Evolutionary conservation across 2,113 vertebrate species (phyloP).

Genomic region (Empidonax traillii): DNA sequence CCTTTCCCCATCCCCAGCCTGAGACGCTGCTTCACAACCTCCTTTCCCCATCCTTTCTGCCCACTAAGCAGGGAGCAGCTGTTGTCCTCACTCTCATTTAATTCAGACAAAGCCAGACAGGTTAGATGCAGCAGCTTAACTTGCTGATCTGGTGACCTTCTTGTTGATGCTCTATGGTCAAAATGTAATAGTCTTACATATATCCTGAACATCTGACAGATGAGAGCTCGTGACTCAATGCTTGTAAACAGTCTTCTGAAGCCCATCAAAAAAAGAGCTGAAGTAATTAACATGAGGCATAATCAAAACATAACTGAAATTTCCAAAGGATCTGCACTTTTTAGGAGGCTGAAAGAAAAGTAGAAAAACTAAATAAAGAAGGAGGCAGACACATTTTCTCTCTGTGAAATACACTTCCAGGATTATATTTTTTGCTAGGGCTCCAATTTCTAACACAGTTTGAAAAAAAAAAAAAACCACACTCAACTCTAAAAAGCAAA

Average conservation of each 20-base stretch:
- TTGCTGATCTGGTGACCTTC: background rate
- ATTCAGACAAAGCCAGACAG: background rate
- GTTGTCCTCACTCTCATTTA: background rate
- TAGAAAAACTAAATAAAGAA: background rate
- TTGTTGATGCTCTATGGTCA: background rate
- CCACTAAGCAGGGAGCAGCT: background rate
- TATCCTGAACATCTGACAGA: background rate
- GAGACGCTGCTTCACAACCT: background rate
- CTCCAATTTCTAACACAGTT: constrained; percentile 2
- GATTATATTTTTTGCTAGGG: background rate
- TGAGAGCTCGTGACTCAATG: background rate
- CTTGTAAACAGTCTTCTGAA: background rate
- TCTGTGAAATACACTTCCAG: background rate
- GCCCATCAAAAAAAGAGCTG: background rate
- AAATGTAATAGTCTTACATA: background rate
- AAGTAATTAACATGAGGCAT: background rate
- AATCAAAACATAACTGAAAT: constrained; percentile 4
- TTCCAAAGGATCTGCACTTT: background rate
- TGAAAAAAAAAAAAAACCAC: background rate
- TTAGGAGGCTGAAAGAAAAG: background rate
- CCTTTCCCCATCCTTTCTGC: background rate
- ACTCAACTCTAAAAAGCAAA: background rate
- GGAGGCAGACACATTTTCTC: background rate
- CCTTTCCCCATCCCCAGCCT: background rate
- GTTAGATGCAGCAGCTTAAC: background rate